A percentile compares a stretch with the other conserved stretches of the same genome.
Evolutionary conservation across 2,888 invertebrate genomes (phyloP).

Genomic region (Nasonovia ribisnigri): DNA sequence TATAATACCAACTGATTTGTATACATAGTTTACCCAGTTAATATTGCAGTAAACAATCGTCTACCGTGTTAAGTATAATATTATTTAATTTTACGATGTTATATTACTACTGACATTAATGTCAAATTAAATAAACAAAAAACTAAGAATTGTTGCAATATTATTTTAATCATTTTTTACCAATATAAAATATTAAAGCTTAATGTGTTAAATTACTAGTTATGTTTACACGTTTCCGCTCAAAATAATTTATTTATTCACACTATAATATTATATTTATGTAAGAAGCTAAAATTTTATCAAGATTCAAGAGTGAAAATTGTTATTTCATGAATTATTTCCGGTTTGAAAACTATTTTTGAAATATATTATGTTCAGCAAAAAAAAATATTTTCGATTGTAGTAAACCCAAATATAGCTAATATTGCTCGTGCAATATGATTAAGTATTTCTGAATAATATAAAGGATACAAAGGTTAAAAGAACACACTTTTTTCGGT

Average conservation of each 20-base stretch:
- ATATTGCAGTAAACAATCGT: neutral
- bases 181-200: neutral
- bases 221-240: neutral
- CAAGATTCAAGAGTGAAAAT: neutral
- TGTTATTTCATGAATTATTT: neutral
- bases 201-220: neutral
- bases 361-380: too few species aligned
- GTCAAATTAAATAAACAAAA: neutral
- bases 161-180: neutral
- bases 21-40: neutral
- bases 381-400: too few species aligned
- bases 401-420: too few species aligned
- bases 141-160: neutral
- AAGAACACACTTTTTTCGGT: neutral
- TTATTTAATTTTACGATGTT: neutral
- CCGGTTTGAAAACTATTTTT: too few species aligned
- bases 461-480: neutral
- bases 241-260: neutral
- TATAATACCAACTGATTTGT: neutral
- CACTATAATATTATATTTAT: neutral
- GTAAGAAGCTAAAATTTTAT: too few species aligned
- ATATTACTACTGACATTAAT: neutral
- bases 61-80: neutral
- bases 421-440: neutral
- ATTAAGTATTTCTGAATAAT: neutral